Percentiles rank a stretch among this genome's conserved stretches.
Conservation (phyloP, 2,888 invertebrate species). For the Heliconius sara region DNA sequence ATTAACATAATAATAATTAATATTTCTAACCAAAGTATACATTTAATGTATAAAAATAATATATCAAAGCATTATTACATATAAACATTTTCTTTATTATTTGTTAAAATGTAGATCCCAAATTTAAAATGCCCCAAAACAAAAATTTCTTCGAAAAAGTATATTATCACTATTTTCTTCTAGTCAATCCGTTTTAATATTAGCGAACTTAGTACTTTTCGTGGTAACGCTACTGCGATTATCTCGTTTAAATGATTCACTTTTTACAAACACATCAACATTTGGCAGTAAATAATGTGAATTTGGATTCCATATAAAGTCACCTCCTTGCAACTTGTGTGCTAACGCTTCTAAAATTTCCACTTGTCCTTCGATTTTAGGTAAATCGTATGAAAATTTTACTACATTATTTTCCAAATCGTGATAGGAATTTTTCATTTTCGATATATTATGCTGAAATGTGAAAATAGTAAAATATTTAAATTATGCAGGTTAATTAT, state of each 20-base stretch:
- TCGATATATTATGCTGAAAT: slow-evolving; percentile 66
- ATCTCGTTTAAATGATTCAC: slow-evolving; percentile 2
- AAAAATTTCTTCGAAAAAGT: slow-evolving; percentile 43
- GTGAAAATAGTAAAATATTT: background rate
- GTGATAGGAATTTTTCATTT: slow-evolving; percentile 62
- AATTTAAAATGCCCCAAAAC: slow-evolving; percentile 47
- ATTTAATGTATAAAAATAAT: background rate
- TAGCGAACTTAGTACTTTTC: slow-evolving; percentile 45
- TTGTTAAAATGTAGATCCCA: background rate
- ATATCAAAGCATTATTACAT: background rate
- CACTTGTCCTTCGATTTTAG: slow-evolving; percentile 72
- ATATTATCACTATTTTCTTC: slow-evolving; percentile 21
- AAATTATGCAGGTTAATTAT: too few relatives aligned
- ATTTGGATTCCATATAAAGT: slow-evolving; percentile 59
- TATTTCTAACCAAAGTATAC: background rate
- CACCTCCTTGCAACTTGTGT: slow-evolving; percentile 55
- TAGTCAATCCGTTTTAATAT: slow-evolving; percentile 51
- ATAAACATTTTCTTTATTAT: background rate
- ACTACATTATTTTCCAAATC: slow-evolving; percentile 65
- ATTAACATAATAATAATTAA: too few relatives aligned
- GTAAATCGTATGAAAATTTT: slow-evolving; percentile 64
- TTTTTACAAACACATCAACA: slow-evolving; percentile 56
- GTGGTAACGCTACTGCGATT: slow-evolving; percentile 44
- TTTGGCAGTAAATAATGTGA: slow-evolving; percentile 55
- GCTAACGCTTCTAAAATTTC: slow-evolving; percentile 67